Evolutionary conservation across 2,888 invertebrate species (phyloP).

Genomic region (Caenorhabditis japonica): DNA sequence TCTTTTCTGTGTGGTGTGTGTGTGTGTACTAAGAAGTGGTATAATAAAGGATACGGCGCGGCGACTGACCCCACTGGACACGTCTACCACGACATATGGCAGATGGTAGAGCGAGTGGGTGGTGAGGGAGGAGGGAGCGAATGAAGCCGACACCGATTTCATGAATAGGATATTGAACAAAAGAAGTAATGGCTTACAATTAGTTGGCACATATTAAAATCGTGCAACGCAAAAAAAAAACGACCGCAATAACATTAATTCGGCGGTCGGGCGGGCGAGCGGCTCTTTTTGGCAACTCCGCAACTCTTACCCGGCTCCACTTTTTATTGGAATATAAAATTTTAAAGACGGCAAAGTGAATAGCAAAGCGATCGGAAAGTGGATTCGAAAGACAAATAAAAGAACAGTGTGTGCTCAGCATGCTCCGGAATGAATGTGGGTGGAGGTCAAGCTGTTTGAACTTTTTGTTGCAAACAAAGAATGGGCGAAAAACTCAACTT

Average conservation of each 20-base stretch:
- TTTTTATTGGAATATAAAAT: no score
- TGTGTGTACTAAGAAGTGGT: not conserved
- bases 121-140: not conserved
- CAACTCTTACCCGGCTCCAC: no score
- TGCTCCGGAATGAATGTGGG: not conserved
- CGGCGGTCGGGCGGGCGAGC: no score
- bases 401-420: conserved; percentile 15
- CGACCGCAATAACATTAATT: no score
- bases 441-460: conserved; percentile 10
- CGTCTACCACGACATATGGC: conserved; percentile 31
- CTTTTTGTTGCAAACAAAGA: not conserved
- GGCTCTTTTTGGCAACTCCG: no score
- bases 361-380: not conserved
- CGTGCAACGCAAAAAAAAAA: conserved; percentile 24
- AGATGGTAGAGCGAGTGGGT: conserved; percentile 28
- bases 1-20: no score
- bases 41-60: conserved; percentile 3
- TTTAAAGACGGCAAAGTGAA: conserved; percentile 2
- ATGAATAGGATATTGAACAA: conserved; percentile 11
- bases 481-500: conserved; percentile 18
- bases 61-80: conserved; percentile 23
- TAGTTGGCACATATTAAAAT: no score
- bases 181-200: no score
- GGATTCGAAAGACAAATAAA: conserved; percentile 35
- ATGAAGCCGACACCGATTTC: conserved; percentile 14